These are phyloP conservation scores for Cerastis rubricosa DNA, from an alignment of 2,888 invertebrate species.

Conservation along the genomic window DNA sequence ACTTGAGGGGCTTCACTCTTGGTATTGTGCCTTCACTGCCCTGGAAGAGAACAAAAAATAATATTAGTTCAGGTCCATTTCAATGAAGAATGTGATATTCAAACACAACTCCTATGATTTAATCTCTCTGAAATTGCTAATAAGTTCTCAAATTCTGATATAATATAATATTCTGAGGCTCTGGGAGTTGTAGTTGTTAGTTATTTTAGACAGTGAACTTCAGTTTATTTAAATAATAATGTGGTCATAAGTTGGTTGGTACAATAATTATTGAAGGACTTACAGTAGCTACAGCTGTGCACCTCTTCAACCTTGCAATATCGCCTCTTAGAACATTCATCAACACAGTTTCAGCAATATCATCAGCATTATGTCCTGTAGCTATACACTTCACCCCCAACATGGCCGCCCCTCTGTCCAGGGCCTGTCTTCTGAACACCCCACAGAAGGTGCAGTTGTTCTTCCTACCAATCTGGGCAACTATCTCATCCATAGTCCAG, in stretches of 20 bases:
- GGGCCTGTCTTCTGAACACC: slow-evolving; percentile 98
- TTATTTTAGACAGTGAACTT: background rate
- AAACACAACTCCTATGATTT: background rate
- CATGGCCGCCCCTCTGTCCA: slow-evolving; percentile 98
- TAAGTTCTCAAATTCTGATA: background rate
- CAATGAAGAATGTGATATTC: background rate
- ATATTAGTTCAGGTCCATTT: background rate
- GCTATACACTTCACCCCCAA: slow-evolving; percentile 98
- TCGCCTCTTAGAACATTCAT: slow-evolving; percentile 99
- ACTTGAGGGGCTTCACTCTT: slow-evolving; percentile 98
- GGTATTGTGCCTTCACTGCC: slow-evolving; percentile 96
- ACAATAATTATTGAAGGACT: slow-evolving; percentile 69
- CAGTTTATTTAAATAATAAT: background rate
- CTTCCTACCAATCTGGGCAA: slow-evolving; percentile 95
- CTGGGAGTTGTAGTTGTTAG: background rate
- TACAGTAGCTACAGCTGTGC: slow-evolving; percentile 97
- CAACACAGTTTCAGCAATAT: slow-evolving; percentile 99
- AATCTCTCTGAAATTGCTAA: background rate
- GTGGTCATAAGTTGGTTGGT: background rate
- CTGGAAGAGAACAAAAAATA: slow-evolving; percentile 81
- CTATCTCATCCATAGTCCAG: slow-evolving; percentile 99
- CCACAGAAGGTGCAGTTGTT: slow-evolving; percentile 99
- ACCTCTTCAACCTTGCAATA: slow-evolving; percentile 97
- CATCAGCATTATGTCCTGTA: slow-evolving; percentile 99
- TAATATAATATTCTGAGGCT: too few species aligned